These are phyloP conservation scores for Patella ulyssiponensis DNA, from an alignment of 2,888 invertebrate genomes.

Conservation along the genomic window DNA sequence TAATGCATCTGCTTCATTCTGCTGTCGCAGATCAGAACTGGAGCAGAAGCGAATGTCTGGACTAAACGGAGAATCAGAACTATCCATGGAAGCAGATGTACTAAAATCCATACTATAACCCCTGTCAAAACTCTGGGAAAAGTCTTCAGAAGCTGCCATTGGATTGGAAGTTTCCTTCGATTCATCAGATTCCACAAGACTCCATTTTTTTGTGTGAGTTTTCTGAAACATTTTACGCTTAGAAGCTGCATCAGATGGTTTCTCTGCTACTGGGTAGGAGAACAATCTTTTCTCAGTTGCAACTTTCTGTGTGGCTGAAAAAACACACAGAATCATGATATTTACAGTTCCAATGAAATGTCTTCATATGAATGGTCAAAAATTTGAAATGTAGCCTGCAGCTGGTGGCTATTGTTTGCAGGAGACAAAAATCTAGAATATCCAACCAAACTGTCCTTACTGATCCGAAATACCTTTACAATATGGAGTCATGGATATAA, in stretches of 20 bases:
- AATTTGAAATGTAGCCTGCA: too few relatives aligned
- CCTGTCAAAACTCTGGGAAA: constrained; percentile 28
- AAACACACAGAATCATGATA: too few relatives aligned
- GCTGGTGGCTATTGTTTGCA: too few relatives aligned
- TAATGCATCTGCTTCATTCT: not conserved
- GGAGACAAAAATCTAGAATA: too few relatives aligned
- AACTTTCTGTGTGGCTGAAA: not conserved
- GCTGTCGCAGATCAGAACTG: not conserved
- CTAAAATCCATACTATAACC: constrained; percentile 39
- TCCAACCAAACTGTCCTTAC: too few relatives aligned
- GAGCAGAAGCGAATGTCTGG: not conserved
- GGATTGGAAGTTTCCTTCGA: constrained; percentile 14
- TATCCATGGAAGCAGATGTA: constrained; percentile 48
- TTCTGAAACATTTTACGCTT: constrained; percentile 42
- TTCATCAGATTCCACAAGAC: constrained; percentile 22
- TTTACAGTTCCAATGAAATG: too few relatives aligned
- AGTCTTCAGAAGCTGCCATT: not conserved
- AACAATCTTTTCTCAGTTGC: not conserved
- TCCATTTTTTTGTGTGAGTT: constrained; percentile 29
- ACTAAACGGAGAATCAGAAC: constrained; percentile 29
- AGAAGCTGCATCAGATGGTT: constrained; percentile 40
- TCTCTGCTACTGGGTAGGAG: constrained; percentile 5
- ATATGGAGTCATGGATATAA: too few relatives aligned
- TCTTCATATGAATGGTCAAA: too few relatives aligned
- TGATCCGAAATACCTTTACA: too few relatives aligned